Evolutionary conservation across 2,797 vertebrate genomes (phyloP).

Genomic region (Amazona ochrocephala): DNA sequence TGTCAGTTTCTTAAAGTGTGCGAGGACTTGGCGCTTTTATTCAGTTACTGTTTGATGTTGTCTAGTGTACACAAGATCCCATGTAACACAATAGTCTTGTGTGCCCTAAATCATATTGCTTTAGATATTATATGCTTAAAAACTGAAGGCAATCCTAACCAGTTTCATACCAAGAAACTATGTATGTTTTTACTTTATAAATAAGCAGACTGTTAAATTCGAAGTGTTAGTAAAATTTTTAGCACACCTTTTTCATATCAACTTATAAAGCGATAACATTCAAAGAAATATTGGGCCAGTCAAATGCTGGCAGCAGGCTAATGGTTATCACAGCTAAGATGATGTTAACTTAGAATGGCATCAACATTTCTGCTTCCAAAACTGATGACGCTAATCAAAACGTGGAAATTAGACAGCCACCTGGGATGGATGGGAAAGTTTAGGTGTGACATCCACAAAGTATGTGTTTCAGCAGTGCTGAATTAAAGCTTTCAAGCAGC

Average conservation of each 20-base stretch:
- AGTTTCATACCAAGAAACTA: background rate
- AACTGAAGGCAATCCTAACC: background rate
- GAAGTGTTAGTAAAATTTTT: background rate
- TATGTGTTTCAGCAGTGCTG: background rate
- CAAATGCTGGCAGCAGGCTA: background rate
- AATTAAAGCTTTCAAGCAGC: slow-evolving; percentile 15
- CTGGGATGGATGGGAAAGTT: slow-evolving; percentile 17
- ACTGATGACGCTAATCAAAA: slow-evolving; percentile 5
- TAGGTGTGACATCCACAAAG: background rate
- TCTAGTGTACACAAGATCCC: background rate
- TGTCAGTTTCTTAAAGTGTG: background rate
- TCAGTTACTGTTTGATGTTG: background rate
- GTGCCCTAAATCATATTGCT: background rate
- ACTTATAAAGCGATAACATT: background rate
- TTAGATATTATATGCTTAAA: background rate
- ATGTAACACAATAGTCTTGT: background rate
- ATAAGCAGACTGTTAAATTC: background rate
- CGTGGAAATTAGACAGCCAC: background rate
- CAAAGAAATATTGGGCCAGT: background rate
- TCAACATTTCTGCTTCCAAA: slow-evolving; percentile 12
- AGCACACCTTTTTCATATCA: background rate
- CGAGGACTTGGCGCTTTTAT: background rate
- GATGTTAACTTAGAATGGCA: background rate
- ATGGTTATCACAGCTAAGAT: background rate
- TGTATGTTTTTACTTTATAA: background rate